Conservation (phyloP, 2,888 invertebrate species). For the Cataglyphis livida region DNA sequence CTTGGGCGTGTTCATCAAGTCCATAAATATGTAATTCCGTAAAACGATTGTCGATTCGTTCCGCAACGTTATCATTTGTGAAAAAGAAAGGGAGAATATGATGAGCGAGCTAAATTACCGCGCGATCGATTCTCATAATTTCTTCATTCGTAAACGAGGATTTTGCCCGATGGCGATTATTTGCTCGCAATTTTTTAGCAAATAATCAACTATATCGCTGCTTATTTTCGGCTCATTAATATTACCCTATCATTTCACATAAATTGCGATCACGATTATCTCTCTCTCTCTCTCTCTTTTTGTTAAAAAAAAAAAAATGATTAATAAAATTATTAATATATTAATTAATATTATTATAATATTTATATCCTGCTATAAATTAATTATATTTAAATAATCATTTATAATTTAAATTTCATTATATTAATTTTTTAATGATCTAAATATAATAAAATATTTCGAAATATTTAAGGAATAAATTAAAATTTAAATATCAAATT, state of each 20-base stretch:
- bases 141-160: slow-evolving; percentile 9
- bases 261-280: background rate
- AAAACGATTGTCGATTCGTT: slow-evolving; percentile 17
- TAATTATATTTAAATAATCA: too few relatives aligned
- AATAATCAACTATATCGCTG: background rate
- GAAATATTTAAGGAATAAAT: too few relatives aligned
- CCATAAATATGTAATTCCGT: slow-evolving; percentile 19
- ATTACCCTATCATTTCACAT: background rate
- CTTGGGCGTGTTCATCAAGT: background rate
- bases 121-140: slow-evolving; percentile 24
- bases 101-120: slow-evolving; percentile 8
- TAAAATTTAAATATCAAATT: background rate
- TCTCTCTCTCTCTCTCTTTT: too few relatives aligned
- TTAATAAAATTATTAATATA: too few relatives aligned
- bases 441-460: too few relatives aligned
- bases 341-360: too few relatives aligned
- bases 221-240: background rate
- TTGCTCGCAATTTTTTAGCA: background rate
- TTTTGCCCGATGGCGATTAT: background rate
- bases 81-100: background rate
- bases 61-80: background rate
- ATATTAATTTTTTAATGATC: too few relatives aligned
- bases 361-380: too few relatives aligned
- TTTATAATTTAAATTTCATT: too few relatives aligned
- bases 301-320: too few relatives aligned